phyloP scores from a whole-genome alignment of 1,140 invertebrate species.

The Colletes gigas region DNA sequence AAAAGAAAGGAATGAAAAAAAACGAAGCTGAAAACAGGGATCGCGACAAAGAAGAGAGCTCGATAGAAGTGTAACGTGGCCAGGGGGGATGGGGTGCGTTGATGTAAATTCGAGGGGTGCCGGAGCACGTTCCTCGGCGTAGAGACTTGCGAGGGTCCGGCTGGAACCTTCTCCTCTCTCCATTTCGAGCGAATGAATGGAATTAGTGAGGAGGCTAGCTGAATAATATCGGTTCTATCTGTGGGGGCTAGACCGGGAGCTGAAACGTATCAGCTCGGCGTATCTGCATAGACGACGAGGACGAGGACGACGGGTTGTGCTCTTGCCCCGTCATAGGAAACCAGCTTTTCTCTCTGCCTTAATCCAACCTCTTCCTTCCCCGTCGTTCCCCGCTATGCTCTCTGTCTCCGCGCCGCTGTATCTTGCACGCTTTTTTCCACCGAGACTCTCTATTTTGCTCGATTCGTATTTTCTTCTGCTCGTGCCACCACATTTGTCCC shows the following conservation, averaged over 20 bases:
- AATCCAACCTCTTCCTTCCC: slow-evolving; percentile 60
- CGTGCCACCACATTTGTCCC: neutral
- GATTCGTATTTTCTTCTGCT: neutral
- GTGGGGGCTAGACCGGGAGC: slow-evolving; percentile 76
- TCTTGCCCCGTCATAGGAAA: slow-evolving; percentile 58
- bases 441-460: neutral
- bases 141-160: slow-evolving; percentile 40
- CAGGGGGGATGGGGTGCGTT: slow-evolving; percentile 6
- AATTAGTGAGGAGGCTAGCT: slow-evolving; percentile 81
- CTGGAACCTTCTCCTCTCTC: slow-evolving; percentile 45
- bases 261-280: slow-evolving; percentile 78
- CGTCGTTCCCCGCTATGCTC: neutral
- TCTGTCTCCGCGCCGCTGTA: neutral
- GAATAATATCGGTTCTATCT: slow-evolving; percentile 81
- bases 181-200: slow-evolving; percentile 77
- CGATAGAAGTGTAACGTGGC: neutral
- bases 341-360: slow-evolving; percentile 61
- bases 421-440: slow-evolving; percentile 3
- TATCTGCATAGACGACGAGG: slow-evolving; percentile 79
- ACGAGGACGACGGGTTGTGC: slow-evolving; percentile 50
- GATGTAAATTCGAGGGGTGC: slow-evolving; percentile 36
- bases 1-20: too few relatives aligned
- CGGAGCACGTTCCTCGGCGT: slow-evolving; percentile 33
- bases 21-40: neutral
- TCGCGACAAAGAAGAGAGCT: neutral